Conservation (phyloP, 2,113 vertebrate genomes). For the Chamaetylas fuelleborni region DNA sequence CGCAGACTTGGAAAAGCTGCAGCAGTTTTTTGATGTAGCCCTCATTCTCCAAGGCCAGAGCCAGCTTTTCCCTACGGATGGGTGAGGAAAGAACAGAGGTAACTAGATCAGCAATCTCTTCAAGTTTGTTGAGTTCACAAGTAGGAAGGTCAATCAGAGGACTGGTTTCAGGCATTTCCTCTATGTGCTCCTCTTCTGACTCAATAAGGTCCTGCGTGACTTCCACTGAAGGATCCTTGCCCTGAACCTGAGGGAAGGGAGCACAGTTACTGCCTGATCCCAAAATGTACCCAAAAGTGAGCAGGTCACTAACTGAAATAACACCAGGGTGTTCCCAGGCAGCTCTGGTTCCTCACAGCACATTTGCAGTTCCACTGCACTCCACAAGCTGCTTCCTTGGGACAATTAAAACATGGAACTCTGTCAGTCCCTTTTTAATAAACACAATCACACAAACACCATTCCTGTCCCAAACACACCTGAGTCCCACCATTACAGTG, state of each 20-base stretch:
- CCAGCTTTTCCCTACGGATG: constrained; percentile 95
- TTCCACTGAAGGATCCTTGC: constrained; percentile 96
- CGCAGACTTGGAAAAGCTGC: constrained; percentile 93
- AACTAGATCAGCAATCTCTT: constrained; percentile 97
- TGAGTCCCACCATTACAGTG: background rate
- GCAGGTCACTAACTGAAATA: background rate
- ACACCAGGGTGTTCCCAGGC: background rate
- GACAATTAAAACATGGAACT: background rate
- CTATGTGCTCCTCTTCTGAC: constrained; percentile 95
- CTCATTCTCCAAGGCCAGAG: constrained; percentile 92
- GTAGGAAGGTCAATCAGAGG: constrained; percentile 92
- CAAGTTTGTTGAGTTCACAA: constrained; percentile 92
- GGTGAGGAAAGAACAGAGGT: constrained; percentile 97
- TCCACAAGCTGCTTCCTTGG: background rate
- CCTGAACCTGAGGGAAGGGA: constrained; percentile 84
- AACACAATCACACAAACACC: background rate
- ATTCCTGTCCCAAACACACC: background rate
- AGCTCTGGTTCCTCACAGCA: background rate
- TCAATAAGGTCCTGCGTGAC: constrained; percentile 98
- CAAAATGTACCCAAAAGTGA: accelerated
- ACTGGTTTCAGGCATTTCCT: constrained; percentile 95
- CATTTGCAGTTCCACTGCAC: background rate
- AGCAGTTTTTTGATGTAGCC: constrained; percentile 97
- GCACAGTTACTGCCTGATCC: background rate
- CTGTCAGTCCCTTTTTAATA: background rate